phyloP scores from a whole-genome alignment of 2,797 vertebrate genomes.

The Sylvilagus floridanus region DNA sequence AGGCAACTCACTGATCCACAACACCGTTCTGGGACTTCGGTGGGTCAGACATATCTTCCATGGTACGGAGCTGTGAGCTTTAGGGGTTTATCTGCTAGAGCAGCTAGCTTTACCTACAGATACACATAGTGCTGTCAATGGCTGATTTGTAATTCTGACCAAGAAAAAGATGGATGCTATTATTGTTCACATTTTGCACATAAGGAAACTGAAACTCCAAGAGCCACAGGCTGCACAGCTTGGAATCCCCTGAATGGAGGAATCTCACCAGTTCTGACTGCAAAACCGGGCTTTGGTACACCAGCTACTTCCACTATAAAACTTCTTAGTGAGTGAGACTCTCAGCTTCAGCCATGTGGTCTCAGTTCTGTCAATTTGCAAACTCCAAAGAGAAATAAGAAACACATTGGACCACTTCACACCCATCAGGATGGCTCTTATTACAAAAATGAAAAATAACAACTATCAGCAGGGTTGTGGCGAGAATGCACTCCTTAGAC shows the following conservation, averaged over 20 bases:
- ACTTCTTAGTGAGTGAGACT: not conserved
- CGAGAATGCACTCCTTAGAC: not conserved
- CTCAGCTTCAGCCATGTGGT: not conserved
- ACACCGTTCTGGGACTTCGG: not conserved
- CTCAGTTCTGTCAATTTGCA: not conserved
- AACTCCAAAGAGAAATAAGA: conserved; percentile 54
- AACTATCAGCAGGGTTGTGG: not conserved
- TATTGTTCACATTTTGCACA: not conserved
- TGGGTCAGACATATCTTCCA: not conserved
- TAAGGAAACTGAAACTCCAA: conserved; percentile 3
- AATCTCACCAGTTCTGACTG: not conserved
- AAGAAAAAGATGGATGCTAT: not conserved
- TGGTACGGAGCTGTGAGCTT: not conserved
- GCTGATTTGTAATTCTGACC: not conserved
- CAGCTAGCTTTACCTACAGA: not conserved
- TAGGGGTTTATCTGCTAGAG: not conserved
- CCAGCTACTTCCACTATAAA: not conserved
- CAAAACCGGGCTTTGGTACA: not conserved
- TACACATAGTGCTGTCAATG: not conserved
- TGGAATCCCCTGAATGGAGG: not conserved
- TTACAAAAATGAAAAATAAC: not conserved
- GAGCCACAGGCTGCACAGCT: no score
- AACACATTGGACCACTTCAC: not conserved
- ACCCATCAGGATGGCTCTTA: not conserved
- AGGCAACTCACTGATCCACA: not conserved